Evolutionary conservation across 2,797 vertebrate genomes (phyloP).

Genomic region (Arnoldichthys spilopterus): DNA sequence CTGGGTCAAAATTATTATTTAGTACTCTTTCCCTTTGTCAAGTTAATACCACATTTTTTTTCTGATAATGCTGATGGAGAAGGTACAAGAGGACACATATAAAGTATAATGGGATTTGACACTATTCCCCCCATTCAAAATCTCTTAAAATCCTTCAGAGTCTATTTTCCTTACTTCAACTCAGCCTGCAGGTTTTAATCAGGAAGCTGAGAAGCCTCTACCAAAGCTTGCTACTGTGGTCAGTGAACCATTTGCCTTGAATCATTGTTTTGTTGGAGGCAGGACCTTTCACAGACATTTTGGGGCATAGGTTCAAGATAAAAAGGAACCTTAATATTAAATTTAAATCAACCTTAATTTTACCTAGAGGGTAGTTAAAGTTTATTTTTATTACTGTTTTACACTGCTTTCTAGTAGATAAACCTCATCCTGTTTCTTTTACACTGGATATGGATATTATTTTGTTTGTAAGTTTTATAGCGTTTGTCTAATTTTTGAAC

Average conservation of each 20-base stretch:
- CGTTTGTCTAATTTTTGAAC: no score
- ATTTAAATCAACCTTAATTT: no score
- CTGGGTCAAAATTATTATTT: no score
- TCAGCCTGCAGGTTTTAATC: not conserved
- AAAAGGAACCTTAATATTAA: no score
- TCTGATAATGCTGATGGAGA: not conserved
- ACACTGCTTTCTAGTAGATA: no score
- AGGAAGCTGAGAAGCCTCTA: not conserved
- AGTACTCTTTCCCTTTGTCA: not conserved
- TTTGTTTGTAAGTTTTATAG: no score
- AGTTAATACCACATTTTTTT: not conserved
- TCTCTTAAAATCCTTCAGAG: not conserved
- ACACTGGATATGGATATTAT: no score
- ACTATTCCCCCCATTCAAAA: not conserved
- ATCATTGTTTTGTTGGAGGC: not conserved
- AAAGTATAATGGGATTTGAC: not conserved
- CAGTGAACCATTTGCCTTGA: not conserved
- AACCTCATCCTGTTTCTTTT: no score
- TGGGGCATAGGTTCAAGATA: no score
- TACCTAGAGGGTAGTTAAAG: no score
- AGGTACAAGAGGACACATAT: not conserved
- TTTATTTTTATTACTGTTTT: no score
- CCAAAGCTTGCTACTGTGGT: not conserved
- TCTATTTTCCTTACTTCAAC: not conserved
- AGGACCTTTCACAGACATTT: no score